Evolutionary conservation across 1,140 invertebrate genomes (phyloP), one percentile per base, ranked within the genome.

Genomic region (Rhopalosiphum maidis): DNA sequence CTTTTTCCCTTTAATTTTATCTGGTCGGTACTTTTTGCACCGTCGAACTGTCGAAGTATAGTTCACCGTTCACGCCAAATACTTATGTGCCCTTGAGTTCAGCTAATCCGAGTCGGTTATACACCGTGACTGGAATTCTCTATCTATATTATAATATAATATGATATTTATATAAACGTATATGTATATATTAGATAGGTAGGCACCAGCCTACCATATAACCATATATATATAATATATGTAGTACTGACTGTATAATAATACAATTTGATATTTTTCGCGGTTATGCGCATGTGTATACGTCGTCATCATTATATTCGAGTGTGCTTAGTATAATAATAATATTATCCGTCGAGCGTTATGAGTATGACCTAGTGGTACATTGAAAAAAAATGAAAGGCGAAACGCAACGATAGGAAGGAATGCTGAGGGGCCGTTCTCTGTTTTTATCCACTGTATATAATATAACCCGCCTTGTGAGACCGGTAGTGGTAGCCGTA

Each of bases 301-400:
- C 21, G n/a, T n/a, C 48, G 7, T 15, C 15, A 77, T 88, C 86
- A n/a, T 51, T 30, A n/a, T 46, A 48, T 23, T n/a, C 1, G 87
- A n/a, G n/a, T 89, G 48, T 88, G 87, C n/a, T 37, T 54, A 54
- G 15, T 51, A 37, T 22, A n/a, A 90, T 90, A 55, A 55, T 35
- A 60, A 30, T 30, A 46, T 30, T 23, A 41, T 55, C 23, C 9
- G 23, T 1, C 15, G 51, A 90, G 9, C 37, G 88, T 41, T 48
- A 68, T 48, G 46, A 25, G 48, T 88, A 90, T 60, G 89, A 90
- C 54, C 54, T 25, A 90, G 37, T 90, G 54, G 21, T 89, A 48
- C 30, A 51, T 88, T 35, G n/a, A 41, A 90, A 90, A 89, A 48
- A 89, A 90, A 90, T 55, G 88, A 90, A 90, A 90, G 88, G 88